Percentiles rank a stretch among this genome's conserved stretches.
These are phyloP conservation scores for Scaeva pyrastri DNA, from an alignment of 2,888 invertebrate genomes.

Conservation along the genomic window DNA sequence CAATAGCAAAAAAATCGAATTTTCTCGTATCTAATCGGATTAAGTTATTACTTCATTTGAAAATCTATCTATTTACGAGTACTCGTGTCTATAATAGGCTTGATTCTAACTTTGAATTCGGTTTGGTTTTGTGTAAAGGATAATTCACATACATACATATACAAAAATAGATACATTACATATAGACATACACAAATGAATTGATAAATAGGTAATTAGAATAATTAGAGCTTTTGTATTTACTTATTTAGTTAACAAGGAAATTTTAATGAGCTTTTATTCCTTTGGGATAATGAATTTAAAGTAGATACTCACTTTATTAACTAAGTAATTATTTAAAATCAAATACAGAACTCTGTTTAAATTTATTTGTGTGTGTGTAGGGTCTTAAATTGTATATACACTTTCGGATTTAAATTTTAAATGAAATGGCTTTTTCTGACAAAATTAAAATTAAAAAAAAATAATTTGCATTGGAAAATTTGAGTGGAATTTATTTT, in stretches of 20 bases:
- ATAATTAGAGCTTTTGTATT: conserved; percentile 28
- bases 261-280: background rate
- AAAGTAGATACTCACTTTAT: background rate
- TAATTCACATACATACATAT: no score
- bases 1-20: background rate
- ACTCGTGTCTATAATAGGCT: background rate
- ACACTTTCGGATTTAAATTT: no score
- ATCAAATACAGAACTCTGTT: no score
- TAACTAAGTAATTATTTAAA: background rate
- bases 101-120: background rate
- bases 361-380: no score
- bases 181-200: background rate
- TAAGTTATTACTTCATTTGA: conserved; percentile 25
- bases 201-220: conserved; percentile 27
- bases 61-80: background rate
- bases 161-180: no score
- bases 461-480: no score
- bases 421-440: no score
- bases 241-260: background rate
- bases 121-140: background rate
- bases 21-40: conserved; percentile 13
- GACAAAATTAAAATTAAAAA: no score
- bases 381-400: no score
- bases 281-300: conserved; percentile 16
- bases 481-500: no score